A percentile compares a stretch with the other conserved stretches of the same genome.
These are phyloP conservation scores for Mesoligia furuncula DNA, from an alignment of 2,888 invertebrate species.

Conservation along the genomic window DNA sequence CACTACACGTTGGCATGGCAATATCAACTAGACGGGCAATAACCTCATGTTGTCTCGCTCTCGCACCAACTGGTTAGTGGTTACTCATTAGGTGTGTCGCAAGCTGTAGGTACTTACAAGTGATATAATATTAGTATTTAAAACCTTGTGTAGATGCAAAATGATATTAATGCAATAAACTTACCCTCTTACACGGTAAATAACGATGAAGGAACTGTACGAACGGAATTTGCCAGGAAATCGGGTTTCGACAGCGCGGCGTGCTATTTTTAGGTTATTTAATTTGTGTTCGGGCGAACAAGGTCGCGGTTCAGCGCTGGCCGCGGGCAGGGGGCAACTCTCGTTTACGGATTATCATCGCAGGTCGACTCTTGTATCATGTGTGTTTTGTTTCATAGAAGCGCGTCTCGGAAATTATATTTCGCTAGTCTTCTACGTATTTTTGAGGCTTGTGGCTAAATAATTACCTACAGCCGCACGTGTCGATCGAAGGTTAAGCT, in stretches of 20 bases:
- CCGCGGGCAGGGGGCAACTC: slow-evolving; percentile 53
- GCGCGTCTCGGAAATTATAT: slow-evolving; percentile 8
- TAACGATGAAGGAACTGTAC: slow-evolving; percentile 45
- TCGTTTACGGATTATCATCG: slow-evolving; percentile 43
- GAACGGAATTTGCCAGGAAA: slow-evolving; percentile 54
- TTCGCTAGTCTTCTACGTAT: slow-evolving; percentile 6
- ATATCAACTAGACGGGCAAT: slow-evolving; percentile 59
- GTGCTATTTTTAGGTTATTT: slow-evolving; percentile 74
- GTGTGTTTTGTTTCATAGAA: slow-evolving; percentile 24
- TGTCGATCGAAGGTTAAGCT: neutral
- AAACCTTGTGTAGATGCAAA: slow-evolving; percentile 36
- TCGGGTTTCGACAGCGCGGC: slow-evolving; percentile 57
- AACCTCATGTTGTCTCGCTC: slow-evolving; percentile 60
- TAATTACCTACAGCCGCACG: neutral
- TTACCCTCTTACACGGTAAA: slow-evolving; percentile 62
- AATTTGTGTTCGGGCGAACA: slow-evolving; percentile 66
- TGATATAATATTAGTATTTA: slow-evolving; percentile 5
- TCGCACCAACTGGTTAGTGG: slow-evolving; percentile 43
- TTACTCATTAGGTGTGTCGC: slow-evolving; percentile 21
- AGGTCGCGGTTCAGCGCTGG: slow-evolving; percentile 64
- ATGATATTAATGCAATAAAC: slow-evolving; percentile 46
- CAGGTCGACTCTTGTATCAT: slow-evolving; percentile 46
- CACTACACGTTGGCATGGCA: slow-evolving; percentile 37
- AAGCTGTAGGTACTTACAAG: slow-evolving; percentile 16
- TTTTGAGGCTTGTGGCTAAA: slow-evolving; percentile 3